Base-by-base conservation (phyloP, 1,140 invertebrate genomes). In the Bombus turneri region DNA sequence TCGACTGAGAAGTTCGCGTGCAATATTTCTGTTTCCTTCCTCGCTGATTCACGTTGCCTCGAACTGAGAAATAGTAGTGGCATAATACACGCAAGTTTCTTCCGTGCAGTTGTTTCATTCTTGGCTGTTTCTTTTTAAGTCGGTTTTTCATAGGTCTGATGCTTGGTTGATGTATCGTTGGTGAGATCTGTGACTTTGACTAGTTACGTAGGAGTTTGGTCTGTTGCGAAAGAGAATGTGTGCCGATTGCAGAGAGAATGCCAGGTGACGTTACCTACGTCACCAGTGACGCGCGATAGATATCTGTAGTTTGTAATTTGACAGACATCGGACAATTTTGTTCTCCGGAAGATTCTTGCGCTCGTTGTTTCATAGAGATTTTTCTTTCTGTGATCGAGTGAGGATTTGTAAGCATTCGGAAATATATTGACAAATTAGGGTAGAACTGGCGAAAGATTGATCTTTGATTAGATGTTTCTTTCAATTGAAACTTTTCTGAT, bases 1-100 rank as follows among this genome's bases (percentile, higher is more conserved):
- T 94, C 89, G 81, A 15, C 75, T 64, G 57, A 41, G 41, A 82
- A 47, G 66, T 62, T 28, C 64, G 62, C 41, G 72, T 83, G 71
- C 31, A 22, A 13, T 47, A 13, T 34, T 57, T 13, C 47, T 72
- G 59, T 62, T 62, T 28, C 59, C 12, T 62, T 62, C 0, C 59
- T 62, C 59, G 59, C 12, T 62, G 59, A 28, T 62, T 62, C 59
- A 12, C 28, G 28, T 62, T 13, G 28, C 28, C 59, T 62, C 59
- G 10, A 12, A n/a, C 28, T 62, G 12, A 62, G 28, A n/a, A 62
- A n/a, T 13, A 28, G 59, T 62, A 62, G 59, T 62, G 59, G 28
- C 0, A 62, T 22, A 22, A 22, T 62, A 31, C 18, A 34, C 3
- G 31, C 66, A 3, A 68, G 34, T 66, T 66, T 18, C 64, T 66